A percentile compares a stretch with the other conserved stretches of the same genome.
Conservation (phyloP, 2,113 vertebrate genomes). For the Ptyas mucosa region DNA sequence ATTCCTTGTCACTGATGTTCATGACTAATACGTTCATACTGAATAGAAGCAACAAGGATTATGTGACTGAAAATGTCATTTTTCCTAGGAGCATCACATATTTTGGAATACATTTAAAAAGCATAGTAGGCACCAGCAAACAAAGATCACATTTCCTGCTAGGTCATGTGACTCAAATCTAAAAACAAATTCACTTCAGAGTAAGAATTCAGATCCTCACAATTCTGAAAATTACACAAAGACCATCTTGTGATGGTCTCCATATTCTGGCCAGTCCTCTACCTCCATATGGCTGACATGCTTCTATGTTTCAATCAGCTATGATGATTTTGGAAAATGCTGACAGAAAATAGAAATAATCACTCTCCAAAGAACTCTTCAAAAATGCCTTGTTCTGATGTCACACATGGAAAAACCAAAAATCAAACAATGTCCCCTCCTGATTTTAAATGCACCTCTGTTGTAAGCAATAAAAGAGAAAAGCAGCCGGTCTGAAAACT, state of each 20-base stretch:
- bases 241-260: not conserved
- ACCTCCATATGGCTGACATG: not conserved
- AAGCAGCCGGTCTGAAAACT: not conserved
- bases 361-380: not conserved
- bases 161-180: not conserved
- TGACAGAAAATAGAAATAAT: not conserved
- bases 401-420: not conserved
- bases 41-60: not conserved
- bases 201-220: not conserved
- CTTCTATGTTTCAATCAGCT: not conserved
- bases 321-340: not conserved
- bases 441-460: not conserved
- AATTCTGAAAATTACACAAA: not conserved
- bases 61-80: not conserved
- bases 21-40: not conserved
- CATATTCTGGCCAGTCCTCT: not conserved
- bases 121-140: not conserved
- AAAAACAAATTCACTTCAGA: not conserved
- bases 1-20: not conserved
- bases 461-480: not conserved
- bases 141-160: not conserved
- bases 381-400: not conserved
- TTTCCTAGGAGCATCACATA: not conserved
- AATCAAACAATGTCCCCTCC: not conserved
- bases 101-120: not conserved